A percentile compares a stretch with the other conserved stretches of the same genome.
Evolutionary conservation across 2,113 vertebrate genomes (phyloP).

Genomic region (Tupaia chinensis): DNA sequence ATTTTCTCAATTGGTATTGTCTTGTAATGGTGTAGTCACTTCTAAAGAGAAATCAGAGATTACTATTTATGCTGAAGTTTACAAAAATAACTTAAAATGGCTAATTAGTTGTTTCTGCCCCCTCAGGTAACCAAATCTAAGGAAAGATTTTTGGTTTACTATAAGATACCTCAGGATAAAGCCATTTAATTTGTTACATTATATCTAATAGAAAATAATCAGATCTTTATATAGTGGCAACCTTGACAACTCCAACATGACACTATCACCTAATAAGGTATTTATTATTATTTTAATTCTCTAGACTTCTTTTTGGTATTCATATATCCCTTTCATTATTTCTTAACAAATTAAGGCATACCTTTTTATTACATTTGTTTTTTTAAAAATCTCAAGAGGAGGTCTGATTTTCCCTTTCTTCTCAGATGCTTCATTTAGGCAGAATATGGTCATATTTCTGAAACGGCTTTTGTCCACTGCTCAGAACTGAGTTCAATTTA

Average conservation of each 20-base stretch:
- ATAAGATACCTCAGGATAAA: slow-evolving; percentile 28
- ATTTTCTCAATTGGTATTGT: slow-evolving; percentile 52
- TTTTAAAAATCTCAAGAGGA: slow-evolving; percentile 47
- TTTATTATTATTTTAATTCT: slow-evolving; percentile 50
- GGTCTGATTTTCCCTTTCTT: slow-evolving; percentile 32
- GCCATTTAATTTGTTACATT: slow-evolving; percentile 24
- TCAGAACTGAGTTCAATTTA: slow-evolving; percentile 59
- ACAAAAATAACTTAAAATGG: slow-evolving; percentile 47
- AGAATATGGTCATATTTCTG: slow-evolving; percentile 38
- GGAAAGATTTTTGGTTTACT: slow-evolving; percentile 45
- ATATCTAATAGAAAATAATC: slow-evolving; percentile 39
- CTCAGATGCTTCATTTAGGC: slow-evolving; percentile 38
- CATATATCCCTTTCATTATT: background rate
- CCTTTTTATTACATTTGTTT: slow-evolving; percentile 51
- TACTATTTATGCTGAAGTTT: slow-evolving; percentile 48
- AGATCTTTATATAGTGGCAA: slow-evolving; percentile 21
- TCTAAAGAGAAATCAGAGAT: slow-evolving; percentile 28
- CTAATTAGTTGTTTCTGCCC: slow-evolving; percentile 37
- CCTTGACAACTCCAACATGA: slow-evolving; percentile 18
- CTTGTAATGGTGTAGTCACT: slow-evolving; percentile 39
- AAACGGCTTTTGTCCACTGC: slow-evolving; percentile 52
- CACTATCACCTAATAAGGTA: slow-evolving; percentile 15
- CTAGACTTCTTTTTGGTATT: slow-evolving; percentile 53
- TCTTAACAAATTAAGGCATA: slow-evolving; percentile 62
- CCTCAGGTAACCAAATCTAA: slow-evolving; percentile 54